phyloP scores from a whole-genome alignment of 2,113 vertebrate species.

The Scopus umbretta region DNA sequence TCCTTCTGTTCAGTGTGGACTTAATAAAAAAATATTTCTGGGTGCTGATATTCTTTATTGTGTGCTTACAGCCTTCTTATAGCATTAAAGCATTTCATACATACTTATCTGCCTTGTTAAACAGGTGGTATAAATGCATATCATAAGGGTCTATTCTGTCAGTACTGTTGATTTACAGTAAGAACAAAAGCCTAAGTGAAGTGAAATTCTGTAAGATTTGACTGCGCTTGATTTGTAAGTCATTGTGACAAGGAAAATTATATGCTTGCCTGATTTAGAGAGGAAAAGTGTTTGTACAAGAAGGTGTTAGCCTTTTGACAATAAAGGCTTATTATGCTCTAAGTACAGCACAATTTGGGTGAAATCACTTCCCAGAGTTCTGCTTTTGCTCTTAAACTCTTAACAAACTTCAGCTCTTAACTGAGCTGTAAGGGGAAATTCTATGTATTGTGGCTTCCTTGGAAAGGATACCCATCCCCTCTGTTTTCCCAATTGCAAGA shows the following conservation, averaged over 20 bases:
- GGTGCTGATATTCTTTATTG: neutral
- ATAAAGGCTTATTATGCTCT: neutral
- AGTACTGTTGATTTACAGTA: neutral
- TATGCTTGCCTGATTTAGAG: neutral
- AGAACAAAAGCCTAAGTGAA: slow-evolving; percentile 6
- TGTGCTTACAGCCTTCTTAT: neutral
- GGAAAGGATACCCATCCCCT: neutral
- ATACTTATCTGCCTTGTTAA: neutral
- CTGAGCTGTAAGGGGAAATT: neutral
- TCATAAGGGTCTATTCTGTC: neutral
- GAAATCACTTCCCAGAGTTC: neutral
- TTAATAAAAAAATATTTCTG: neutral
- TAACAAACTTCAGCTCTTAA: neutral
- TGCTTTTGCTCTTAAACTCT: neutral
- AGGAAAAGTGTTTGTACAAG: neutral
- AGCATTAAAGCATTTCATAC: neutral
- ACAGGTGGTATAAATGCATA: neutral
- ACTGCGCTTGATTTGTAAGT: neutral
- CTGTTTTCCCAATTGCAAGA: neutral
- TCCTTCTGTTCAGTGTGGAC: neutral
- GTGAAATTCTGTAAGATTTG: neutral
- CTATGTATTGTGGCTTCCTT: neutral
- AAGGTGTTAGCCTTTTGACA: slow-evolving; percentile 9
- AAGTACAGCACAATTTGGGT: neutral
- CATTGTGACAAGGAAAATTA: slow-evolving; percentile 29